These are phyloP conservation scores for Limnephilus auricula DNA, from an alignment of 2,888 invertebrate genomes.

Conservation along the genomic window DNA sequence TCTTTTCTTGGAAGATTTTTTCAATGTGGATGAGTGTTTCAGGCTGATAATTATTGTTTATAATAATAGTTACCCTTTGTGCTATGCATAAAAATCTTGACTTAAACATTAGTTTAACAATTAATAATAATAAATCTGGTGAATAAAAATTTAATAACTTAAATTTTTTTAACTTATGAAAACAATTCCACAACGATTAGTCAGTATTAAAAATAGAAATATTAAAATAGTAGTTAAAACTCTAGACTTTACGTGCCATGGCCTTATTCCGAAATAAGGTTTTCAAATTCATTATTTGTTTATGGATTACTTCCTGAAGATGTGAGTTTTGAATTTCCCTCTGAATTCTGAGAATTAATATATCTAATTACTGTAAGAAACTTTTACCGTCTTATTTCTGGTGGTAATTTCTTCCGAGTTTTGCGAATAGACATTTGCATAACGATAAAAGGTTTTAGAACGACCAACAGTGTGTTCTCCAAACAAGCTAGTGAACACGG, in stretches of 20 bases:
- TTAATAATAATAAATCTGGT: too few species aligned
- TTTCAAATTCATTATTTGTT: neutral
- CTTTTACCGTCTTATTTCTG: neutral
- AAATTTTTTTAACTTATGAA: too few species aligned
- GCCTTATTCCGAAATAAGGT: too few species aligned
- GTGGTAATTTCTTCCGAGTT: neutral
- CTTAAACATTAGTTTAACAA: too few species aligned
- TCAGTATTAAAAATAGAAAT: neutral
- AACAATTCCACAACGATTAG: too few species aligned
- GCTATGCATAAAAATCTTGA: too few species aligned
- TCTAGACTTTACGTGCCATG: neutral
- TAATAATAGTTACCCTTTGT: too few species aligned
- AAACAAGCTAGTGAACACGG: neutral
- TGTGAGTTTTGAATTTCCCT: neutral
- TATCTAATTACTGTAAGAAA: neutral
- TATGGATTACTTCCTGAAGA: neutral
- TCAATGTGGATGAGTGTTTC: too few species aligned
- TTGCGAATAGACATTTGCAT: neutral
- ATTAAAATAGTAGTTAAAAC: neutral
- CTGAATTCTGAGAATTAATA: too few species aligned
- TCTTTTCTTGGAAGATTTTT: too few species aligned
- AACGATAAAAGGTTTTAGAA: neutral
- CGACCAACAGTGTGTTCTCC: neutral
- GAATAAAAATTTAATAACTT: too few species aligned
- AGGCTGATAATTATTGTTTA: too few species aligned